Evolutionary conservation across 2,113 vertebrate genomes (phyloP), one percentile per base, ranked within the genome.

Genomic region (Hippoglossus stenolepis): DNA sequence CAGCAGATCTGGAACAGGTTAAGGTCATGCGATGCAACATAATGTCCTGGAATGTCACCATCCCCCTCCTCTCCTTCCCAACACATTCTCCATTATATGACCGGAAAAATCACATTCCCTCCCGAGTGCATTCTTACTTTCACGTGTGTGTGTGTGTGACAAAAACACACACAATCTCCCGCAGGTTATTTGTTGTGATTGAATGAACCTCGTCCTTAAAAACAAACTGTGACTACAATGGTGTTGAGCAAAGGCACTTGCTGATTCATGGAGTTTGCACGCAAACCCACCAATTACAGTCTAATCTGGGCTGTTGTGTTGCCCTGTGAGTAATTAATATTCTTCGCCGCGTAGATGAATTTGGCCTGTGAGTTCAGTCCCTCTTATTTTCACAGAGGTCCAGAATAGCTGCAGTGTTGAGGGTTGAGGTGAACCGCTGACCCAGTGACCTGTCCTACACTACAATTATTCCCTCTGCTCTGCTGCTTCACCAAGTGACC

Each of bases 391-490:
- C 85, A 73, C 88, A 80, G 72, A 73, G 77, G 84, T 82, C 66
- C 75, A 81, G 80, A 92, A 92, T 87, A 93, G 80, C 80, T 82
- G 40, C 70, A 73, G 75, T 56, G 73, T 76, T 88, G 47, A 73
- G 78, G 61, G 77, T 65, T 84, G 85, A 86, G 92, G 92, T 91
- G 73, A 91, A 88, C 90, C 84, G 11, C 81, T 31, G 80, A 60
- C 75, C 66, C 17, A 15, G 68, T 87, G 84, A 83, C 87, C 85
- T 88, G 85, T 88, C 88, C 88, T 59, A 53, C 53, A 63, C 84
- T 80, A 74, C 90, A 90, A 92, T 92, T 93, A 90, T 66, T 86
- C 70, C 75, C 85, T 80, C 56, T 73, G 79, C 82, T 83, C 67
- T 62, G 43, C 35, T 77, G 73, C 73, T 65, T 73, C 66, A 57